Evolutionary conservation across 2,888 invertebrate species (phyloP).

Genomic region (Troilus luridus): DNA sequence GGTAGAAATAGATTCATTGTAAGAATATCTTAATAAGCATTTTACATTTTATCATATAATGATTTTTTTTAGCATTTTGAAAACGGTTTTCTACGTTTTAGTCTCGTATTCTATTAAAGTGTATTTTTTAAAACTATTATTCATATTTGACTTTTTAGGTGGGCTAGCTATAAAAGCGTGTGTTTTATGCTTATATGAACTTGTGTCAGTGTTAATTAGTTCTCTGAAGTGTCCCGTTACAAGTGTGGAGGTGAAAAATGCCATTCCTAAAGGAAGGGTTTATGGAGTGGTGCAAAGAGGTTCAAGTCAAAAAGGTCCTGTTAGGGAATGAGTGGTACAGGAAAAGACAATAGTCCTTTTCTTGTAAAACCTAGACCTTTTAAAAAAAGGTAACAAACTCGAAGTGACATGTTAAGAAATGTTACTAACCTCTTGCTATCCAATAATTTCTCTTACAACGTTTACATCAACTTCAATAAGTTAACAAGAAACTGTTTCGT

Average conservation of each 20-base stretch:
- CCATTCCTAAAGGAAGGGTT: not conserved
- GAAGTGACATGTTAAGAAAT: not conserved
- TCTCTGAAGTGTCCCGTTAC: not conserved
- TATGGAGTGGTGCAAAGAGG: not conserved
- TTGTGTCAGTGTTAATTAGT: not conserved
- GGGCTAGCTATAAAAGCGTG: no score
- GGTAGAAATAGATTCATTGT: no score
- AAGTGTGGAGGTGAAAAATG: not conserved
- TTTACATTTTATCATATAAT: no score
- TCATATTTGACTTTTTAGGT: no score
- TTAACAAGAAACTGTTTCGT: no score
- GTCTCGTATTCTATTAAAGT: no score
- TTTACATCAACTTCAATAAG: no score
- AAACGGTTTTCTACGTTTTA: no score
- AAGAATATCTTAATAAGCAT: no score
- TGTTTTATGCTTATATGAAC: not conserved
- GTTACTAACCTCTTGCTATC: not conserved
- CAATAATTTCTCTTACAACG: no score
- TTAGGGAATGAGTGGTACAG: not conserved
- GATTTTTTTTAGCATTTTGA: no score
- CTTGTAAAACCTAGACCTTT: not conserved
- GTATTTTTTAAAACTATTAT: no score
- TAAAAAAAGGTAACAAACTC: not conserved
- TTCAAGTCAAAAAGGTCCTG: not conserved
- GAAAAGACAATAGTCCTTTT: not conserved